Percentiles rank a stretch among this genome's conserved stretches.
These are phyloP conservation scores for Calephelis perditalis DNA, from an alignment of 2,888 invertebrate species.

Conservation along the genomic window DNA sequence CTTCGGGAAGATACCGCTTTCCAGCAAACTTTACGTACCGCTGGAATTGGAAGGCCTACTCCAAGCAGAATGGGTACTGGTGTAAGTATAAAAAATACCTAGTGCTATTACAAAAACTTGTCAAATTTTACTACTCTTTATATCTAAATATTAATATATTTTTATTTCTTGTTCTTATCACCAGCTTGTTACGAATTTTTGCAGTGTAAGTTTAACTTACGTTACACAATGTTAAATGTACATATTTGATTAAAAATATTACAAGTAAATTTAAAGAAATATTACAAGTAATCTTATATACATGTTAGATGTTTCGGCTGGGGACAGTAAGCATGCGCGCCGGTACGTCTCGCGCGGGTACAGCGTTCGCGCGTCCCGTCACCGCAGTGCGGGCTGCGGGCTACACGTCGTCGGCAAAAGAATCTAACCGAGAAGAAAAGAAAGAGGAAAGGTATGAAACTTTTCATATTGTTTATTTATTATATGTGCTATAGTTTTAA, in stretches of 20 bases:
- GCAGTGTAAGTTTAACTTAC: no score
- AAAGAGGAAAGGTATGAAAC: conserved; percentile 85
- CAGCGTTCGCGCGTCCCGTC: conserved; percentile 86
- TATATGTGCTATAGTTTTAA: no score
- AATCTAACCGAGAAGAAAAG: conserved; percentile 85
- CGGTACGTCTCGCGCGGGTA: conserved; percentile 56
- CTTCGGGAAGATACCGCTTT: conserved; percentile 85
- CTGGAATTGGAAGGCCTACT: conserved; percentile 83
- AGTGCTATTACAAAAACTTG: no score
- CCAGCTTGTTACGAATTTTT: no score
- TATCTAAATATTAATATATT: no score
- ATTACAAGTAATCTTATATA: no score
- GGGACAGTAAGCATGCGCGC: conserved; percentile 54
- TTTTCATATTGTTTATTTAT: background rate
- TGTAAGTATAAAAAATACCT: conserved; percentile 40
- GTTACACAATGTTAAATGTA: no score
- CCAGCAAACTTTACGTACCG: conserved; percentile 86
- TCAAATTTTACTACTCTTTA: no score
- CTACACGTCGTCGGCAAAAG: conserved; percentile 92
- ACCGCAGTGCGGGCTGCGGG: conserved; percentile 98
- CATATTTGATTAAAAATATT: no score
- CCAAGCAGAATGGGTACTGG: conserved; percentile 75
- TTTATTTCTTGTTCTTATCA: no score
- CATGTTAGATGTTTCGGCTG: conserved; percentile 51
- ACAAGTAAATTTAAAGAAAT: no score